Base-by-base conservation (phyloP, 2,888 invertebrate genomes). In the Cylindroiulus punctatus region DNA sequence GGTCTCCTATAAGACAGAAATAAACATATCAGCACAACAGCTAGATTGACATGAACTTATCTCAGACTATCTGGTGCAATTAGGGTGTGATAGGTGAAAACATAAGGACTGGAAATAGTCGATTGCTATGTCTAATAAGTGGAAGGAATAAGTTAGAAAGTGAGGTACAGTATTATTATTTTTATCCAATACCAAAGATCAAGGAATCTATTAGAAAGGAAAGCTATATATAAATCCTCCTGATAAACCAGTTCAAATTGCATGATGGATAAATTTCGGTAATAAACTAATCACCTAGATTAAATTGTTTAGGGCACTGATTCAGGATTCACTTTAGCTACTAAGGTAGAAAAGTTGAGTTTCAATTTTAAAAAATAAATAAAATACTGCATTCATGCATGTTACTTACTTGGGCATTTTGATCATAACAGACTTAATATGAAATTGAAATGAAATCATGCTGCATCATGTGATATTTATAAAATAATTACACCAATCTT, bases 1-100 rank as follows among this genome's bases (percentile, higher is more conserved):
- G 85, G 88, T 89, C 84, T 89, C 89, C 26, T 90, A 90, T 83
- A 91, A 90, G 10, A 14, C 10, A 12, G 30, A 85, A 36, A 65
- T n/a, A 52, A 10, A 19, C 52, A 65, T 26, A 26, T 65, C 14
- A 65, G 26, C n/a, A n/a, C 65, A 65, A 65, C 26, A 57, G 65
- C 26, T 26, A 10, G 22, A 12, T 65, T n/a, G 19, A 52, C 52
- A 47, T 47, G 14, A 12, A 65, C 5, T 12, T 65, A 14, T 1
- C 1, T 44, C 4, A 12, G 26, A 26, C 12, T 26, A 26, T 65
- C 8, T 65, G 65, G 65, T 65, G 57, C 57, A 22, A 22, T 57
- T 57, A 57, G 57, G 19, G 17, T 22, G 65, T 10, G 26, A 65
- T 65, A 65, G 22, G 26, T 65, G 26, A 26, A 65, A 26, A 26